Conservation (phyloP, 2,797 vertebrate species). For the Oceanodroma leucorhoa region DNA sequence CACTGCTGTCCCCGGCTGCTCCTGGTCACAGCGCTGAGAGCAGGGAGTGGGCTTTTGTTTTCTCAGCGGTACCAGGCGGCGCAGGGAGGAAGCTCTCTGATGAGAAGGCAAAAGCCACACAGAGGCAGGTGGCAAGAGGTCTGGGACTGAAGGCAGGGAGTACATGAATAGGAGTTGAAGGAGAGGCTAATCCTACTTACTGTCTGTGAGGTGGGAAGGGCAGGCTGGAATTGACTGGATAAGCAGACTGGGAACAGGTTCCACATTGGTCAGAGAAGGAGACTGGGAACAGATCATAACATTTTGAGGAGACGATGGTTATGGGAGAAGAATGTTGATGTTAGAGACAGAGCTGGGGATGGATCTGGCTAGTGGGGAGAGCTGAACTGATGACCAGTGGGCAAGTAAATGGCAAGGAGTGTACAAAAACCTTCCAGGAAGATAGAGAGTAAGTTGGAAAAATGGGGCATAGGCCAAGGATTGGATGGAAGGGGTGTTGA, state of each 20-base stretch:
- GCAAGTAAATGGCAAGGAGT: not conserved
- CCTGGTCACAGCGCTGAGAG: not conserved
- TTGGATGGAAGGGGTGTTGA: not conserved
- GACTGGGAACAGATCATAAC: not conserved
- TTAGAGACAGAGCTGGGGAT: not conserved
- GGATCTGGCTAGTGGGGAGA: not conserved
- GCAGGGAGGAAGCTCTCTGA: not conserved
- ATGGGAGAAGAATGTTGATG: not conserved
- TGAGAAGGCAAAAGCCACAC: not conserved
- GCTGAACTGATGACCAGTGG: not conserved
- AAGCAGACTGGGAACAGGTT: not conserved
- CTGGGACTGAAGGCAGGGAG: not conserved
- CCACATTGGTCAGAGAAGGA: not conserved
- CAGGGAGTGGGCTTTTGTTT: not conserved
- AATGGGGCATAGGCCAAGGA: not conserved
- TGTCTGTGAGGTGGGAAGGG: not conserved
- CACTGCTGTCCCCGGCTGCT: not conserved
- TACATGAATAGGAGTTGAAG: not conserved
- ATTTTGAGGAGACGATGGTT: not conserved
- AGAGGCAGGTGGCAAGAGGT: not conserved
- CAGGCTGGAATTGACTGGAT: not conserved
- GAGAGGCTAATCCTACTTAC: not conserved
- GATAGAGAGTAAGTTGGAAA: not conserved
- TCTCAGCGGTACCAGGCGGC: rapidly evolving
- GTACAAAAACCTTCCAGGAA: not conserved